A percentile compares a stretch with the other conserved stretches of the same genome.
Evolutionary conservation across 2,113 vertebrate species (phyloP).

Genomic region (Sinocyclocheilus grahami): DNA sequence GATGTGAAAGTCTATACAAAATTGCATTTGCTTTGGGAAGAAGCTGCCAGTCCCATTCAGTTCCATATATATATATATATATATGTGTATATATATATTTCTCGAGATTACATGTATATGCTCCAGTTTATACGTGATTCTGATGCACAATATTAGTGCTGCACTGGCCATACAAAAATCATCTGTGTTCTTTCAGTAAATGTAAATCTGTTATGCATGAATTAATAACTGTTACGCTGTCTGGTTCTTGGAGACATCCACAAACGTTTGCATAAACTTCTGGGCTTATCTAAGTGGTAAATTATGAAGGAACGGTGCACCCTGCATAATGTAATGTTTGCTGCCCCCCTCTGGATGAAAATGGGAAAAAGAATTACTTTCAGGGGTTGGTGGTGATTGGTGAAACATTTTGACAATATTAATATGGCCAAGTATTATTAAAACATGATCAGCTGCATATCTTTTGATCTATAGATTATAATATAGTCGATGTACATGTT

Average conservation of each 20-base stretch:
- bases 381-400: slow-evolving; percentile 48
- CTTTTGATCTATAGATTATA: not conserved
- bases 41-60: not conserved
- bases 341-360: slow-evolving; percentile 52
- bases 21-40: not conserved
- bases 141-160: not conserved
- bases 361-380: not conserved
- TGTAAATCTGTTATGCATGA: not conserved
- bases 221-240: not conserved
- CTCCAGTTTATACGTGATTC: not conserved
- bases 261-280: not conserved
- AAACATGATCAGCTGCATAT: not conserved
- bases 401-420: not conserved
- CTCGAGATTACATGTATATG: not conserved
- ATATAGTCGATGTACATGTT: not conserved
- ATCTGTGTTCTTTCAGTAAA: not conserved
- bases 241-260: not conserved
- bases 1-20: not conserved
- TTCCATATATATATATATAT: no score
- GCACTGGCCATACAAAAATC: not conserved
- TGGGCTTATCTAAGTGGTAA: not conserved
- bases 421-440: not conserved
- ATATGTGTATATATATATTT: no score
- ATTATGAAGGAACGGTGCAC: not conserved
- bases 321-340: slow-evolving; percentile 32